Evolutionary conservation across 2,797 vertebrate genomes (phyloP).

Genomic region (Chlorospingus semifuscus): DNA sequence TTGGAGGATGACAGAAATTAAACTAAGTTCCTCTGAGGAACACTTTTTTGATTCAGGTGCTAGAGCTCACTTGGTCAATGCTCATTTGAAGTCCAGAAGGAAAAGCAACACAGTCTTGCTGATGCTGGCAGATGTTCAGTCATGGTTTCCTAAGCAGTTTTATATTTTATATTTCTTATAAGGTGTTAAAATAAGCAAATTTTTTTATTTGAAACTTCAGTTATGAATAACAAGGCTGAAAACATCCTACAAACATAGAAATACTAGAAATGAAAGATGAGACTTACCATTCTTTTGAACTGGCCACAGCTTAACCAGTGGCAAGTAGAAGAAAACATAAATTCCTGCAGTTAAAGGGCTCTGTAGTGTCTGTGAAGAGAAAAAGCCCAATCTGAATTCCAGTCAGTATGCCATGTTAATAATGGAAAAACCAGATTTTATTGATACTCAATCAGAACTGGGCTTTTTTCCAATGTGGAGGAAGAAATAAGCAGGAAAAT

Average conservation of each 20-base stretch:
- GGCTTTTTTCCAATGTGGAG: neutral
- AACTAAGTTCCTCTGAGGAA: neutral
- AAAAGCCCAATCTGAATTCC: neutral
- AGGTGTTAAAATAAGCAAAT: neutral
- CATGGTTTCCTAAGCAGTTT: neutral
- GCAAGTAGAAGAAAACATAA: neutral
- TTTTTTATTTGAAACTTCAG: neutral
- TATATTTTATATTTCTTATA: neutral
- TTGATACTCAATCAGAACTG: neutral
- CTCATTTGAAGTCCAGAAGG: neutral
- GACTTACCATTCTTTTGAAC: neutral
- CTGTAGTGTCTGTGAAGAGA: neutral
- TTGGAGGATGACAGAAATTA: neutral
- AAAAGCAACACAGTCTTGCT: neutral
- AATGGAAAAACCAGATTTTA: neutral
- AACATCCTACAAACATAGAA: neutral
- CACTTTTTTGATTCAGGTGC: neutral
- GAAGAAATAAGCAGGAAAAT: neutral
- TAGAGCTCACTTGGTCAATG: neutral
- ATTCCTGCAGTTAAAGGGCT: neutral
- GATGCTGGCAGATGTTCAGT: neutral
- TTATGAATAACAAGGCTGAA: neutral
- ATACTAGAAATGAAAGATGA: neutral
- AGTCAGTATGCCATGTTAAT: neutral
- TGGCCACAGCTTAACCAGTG: rapidly evolving